A percentile compares a stretch with the other conserved stretches of the same genome.
Conservation (phyloP, 2,888 invertebrate species). For the Ectemnius lituratus region DNA sequence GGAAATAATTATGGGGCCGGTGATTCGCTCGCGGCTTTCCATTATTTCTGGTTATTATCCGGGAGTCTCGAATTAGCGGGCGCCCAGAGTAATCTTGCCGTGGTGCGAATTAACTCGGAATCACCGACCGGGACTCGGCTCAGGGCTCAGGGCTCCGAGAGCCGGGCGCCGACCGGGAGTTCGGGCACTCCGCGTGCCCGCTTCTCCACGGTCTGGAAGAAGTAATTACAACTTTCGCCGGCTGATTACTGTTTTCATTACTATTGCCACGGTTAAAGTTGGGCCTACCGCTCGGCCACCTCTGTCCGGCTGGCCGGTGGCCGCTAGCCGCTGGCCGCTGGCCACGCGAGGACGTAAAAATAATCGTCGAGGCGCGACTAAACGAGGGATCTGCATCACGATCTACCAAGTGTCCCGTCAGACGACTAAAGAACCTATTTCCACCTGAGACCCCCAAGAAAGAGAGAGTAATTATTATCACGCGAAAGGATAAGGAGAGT, state of each 20-base stretch:
- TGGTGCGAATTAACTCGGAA: conserved; percentile 4
- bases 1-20: too few species aligned
- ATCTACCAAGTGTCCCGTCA: conserved; percentile 61
- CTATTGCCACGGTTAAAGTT: not conserved
- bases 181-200: too few species aligned
- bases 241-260: conserved; percentile 5
- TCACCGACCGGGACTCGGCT: not conserved
- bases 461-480: conserved; percentile 71
- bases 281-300: not conserved
- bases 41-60: conserved; percentile 3
- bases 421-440: conserved; percentile 63
- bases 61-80: conserved; percentile 1
- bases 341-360: conserved; percentile 37
- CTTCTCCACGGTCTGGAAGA: not conserved
- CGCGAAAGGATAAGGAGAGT: conserved; percentile 71
- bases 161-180: too few species aligned
- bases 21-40: too few species aligned
- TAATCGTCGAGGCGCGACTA: conserved; percentile 56
- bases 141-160: too few species aligned
- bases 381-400: conserved; percentile 57
- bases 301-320: not conserved
- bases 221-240: conserved; percentile 2
- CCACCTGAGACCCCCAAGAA: conserved; percentile 55
- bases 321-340: not conserved
- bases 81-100: conserved; percentile 1